These are phyloP conservation scores for Phrixothrix hirtus DNA, from an alignment of 2,888 invertebrate genomes.

Conservation along the genomic window DNA sequence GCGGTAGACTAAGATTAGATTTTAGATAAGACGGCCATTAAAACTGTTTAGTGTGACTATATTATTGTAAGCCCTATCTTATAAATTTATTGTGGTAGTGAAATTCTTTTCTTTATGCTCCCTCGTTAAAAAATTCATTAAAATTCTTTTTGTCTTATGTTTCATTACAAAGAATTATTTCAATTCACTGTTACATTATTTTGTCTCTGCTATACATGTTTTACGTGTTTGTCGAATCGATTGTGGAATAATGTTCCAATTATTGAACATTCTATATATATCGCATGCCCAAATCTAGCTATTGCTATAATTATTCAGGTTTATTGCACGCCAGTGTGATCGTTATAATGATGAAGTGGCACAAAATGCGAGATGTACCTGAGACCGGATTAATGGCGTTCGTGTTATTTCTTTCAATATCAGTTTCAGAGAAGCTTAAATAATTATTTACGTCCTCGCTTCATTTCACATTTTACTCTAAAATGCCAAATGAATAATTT, in stretches of 20 bases:
- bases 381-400: constrained; percentile 23
- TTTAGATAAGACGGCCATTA: constrained; percentile 47
- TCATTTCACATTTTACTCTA: too few relatives aligned
- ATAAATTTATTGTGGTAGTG: constrained; percentile 14
- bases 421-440: constrained; percentile 11
- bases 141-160: too few relatives aligned
- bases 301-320: constrained; percentile 43
- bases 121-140: too few relatives aligned
- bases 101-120: too few relatives aligned
- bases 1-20: constrained; percentile 49
- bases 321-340: constrained; percentile 45
- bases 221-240: constrained; percentile 34
- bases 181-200: too few relatives aligned
- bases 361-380: constrained; percentile 24
- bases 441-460: too few relatives aligned
- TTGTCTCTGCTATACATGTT: constrained; percentile 1
- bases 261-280: constrained; percentile 40
- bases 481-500: too few relatives aligned
- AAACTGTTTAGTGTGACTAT: constrained; percentile 48
- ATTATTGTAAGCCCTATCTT: constrained; percentile 8
- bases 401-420: constrained; percentile 17
- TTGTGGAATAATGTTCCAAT: constrained; percentile 45
- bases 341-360: constrained; percentile 45
- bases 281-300: constrained; percentile 34
- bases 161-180: too few relatives aligned